A percentile compares a stretch with the other conserved stretches of the same genome.
phyloP scores from a whole-genome alignment of 2,888 invertebrate species.

The Limnephilus auricula region DNA sequence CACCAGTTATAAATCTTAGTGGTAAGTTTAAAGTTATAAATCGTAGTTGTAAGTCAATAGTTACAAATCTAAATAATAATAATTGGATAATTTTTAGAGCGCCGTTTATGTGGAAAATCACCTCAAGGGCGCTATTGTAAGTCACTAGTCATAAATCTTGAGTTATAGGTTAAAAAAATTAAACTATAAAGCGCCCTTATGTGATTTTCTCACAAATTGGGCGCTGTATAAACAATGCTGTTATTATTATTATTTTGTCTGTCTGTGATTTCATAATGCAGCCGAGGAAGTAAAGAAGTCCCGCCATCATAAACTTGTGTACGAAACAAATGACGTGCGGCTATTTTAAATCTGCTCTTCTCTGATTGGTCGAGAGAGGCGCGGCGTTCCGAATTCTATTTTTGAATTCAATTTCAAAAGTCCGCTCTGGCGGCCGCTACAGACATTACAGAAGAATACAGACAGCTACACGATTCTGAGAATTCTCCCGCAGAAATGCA shows the following conservation, averaged over 20 bases:
- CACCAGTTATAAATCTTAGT: too few species aligned
- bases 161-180: too few species aligned
- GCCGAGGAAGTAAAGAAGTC: background rate
- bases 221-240: too few species aligned
- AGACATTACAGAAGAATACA: background rate
- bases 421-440: background rate
- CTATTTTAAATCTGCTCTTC: slow-evolving; percentile 21
- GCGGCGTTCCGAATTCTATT: slow-evolving; percentile 42
- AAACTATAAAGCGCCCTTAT: too few species aligned
- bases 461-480: background rate
- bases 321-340: slow-evolving; percentile 2
- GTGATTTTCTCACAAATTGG: too few species aligned
- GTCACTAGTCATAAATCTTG: too few species aligned
- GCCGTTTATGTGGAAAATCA: too few species aligned
- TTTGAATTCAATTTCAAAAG: slow-evolving; percentile 39
- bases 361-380: background rate
- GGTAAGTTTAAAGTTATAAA: too few species aligned
- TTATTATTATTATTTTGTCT: background rate
- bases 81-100: too few species aligned
- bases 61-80: too few species aligned
- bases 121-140: too few species aligned
- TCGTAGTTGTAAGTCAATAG: too few species aligned
- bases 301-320: background rate
- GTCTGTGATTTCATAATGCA: background rate
- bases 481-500: background rate